Evolutionary conservation across 2,797 vertebrate species (phyloP).

Genomic region (Craterocephalus amniculus): DNA sequence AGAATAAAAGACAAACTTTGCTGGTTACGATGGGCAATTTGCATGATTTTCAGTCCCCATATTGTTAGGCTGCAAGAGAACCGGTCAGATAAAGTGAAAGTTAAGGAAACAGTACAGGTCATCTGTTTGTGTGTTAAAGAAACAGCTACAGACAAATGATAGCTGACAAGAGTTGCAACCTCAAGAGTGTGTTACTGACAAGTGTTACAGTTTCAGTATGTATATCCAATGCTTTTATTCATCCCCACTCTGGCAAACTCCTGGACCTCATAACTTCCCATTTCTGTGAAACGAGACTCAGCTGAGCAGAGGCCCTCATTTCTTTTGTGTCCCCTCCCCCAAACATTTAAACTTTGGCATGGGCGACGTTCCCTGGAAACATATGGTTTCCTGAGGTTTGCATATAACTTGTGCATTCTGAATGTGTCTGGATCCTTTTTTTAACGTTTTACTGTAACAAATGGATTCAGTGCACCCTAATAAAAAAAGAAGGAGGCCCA

Average conservation of each 20-base stretch:
- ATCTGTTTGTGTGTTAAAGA: not conserved
- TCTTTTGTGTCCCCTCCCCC: not conserved
- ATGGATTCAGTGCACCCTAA: not conserved
- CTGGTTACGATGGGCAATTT: not conserved
- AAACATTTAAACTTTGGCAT: not conserved
- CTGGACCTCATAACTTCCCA: not conserved
- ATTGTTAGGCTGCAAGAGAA: not conserved
- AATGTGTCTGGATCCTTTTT: not conserved
- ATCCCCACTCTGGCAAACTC: not conserved
- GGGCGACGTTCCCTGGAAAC: not conserved
- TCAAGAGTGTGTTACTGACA: not conserved
- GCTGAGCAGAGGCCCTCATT: not conserved
- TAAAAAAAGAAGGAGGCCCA: not conserved
- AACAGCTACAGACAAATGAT: not conserved
- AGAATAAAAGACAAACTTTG: constrained; percentile 7
- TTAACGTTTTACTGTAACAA: not conserved
- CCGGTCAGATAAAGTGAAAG: constrained; percentile 38
- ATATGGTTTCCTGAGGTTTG: not conserved
- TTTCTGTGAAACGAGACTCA: not conserved
- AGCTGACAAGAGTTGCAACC: not conserved
- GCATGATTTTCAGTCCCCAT: not conserved
- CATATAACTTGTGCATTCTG: not conserved
- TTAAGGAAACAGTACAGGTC: constrained; percentile 37
- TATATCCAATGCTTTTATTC: not conserved
- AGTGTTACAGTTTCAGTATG: not conserved